A percentile compares a stretch with the other conserved stretches of the same genome.
Conservation (phyloP, 2,888 invertebrate genomes). For the Tiliacea aurago region DNA sequence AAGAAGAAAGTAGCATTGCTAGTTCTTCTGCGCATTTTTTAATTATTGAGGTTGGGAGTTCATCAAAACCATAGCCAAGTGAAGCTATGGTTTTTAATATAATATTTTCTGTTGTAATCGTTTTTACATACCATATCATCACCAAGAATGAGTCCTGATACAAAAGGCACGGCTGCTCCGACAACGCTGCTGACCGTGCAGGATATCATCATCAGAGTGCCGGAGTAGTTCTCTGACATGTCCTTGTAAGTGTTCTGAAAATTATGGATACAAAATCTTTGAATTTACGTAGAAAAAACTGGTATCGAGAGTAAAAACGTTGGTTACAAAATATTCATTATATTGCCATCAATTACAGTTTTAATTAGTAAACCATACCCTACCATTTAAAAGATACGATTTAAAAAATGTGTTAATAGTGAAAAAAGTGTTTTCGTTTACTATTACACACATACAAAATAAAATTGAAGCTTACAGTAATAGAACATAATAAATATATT, state of each 20-base stretch:
- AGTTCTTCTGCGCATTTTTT: too few species aligned
- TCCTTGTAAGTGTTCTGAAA: constrained; percentile 79
- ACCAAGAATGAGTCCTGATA: constrained; percentile 74
- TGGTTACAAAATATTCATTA: neutral
- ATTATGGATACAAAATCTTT: neutral
- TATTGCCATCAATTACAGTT: too few species aligned
- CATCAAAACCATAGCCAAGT: too few species aligned
- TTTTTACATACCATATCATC: constrained; percentile 69
- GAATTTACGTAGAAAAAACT: neutral
- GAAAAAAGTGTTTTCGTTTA: too few species aligned
- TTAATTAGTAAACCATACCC: neutral
- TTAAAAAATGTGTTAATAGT: neutral
- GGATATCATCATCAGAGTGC: constrained; percentile 75
- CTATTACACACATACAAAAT: too few species aligned
- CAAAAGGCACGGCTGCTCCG: constrained; percentile 76
- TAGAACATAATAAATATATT: too few species aligned
- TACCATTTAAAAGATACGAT: neutral
- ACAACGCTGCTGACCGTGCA: constrained; percentile 75
- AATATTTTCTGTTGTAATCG: too few species aligned
- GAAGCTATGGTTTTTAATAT: too few species aligned
- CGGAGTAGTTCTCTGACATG: constrained; percentile 81
- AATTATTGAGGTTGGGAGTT: too few species aligned
- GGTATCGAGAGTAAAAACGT: neutral
- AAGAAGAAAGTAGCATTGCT: too few species aligned
- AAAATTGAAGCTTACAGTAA: too few species aligned